Evolutionary conservation across 2,113 vertebrate genomes (phyloP), one percentile per base, ranked within the genome.

Genomic region (Hypomesus transpacificus): DNA sequence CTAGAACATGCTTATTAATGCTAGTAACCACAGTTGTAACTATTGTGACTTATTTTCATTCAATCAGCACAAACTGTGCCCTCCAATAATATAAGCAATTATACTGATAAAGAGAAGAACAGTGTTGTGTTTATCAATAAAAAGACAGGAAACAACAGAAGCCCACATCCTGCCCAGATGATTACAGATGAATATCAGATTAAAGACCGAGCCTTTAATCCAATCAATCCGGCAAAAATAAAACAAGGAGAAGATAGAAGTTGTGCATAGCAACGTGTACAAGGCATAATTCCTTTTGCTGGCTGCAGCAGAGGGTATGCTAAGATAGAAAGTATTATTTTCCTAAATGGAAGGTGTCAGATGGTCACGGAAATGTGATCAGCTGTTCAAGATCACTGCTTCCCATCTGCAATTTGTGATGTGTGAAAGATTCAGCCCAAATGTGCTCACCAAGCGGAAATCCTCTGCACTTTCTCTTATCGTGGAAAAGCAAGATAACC

Each of bases 321-420:
- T 98, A 96, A 96, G 95, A 98, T 96, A 96, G 95, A 97, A 98
- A 98, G 97, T 98, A 98, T 99, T 98, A 98, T 99, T 99, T 98
- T 98, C 98, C 97, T 99, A 99, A 99, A 99, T 99, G 95, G 96
- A 99, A 99, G 96, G 96, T 99, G 97, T 99, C 97, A 99, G 96
- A 98, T 96, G 95, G 97, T 99, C 97, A 99, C 95, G 93, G 95
- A 95, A 96, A 95, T 97, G 95, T 97, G 97, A 96, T 96, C 97
- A 95, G 96, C 95, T 98, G 96, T 99, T 98, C 96, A 94, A 99
- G 97, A 98, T 98, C 97, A 98, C 96, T 95, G 97, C 96, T 94
- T 98, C 95, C 96, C 96, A 98, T 99, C 97, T 99, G 96, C 97
- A 98, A 98, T 98, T 98, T 98, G 97, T 98, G 96, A 98, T 95